Percentiles rank a stretch among this genome's conserved stretches.
Conservation (phyloP, 1,140 invertebrate species). For the Diorhabda sublineata region DNA sequence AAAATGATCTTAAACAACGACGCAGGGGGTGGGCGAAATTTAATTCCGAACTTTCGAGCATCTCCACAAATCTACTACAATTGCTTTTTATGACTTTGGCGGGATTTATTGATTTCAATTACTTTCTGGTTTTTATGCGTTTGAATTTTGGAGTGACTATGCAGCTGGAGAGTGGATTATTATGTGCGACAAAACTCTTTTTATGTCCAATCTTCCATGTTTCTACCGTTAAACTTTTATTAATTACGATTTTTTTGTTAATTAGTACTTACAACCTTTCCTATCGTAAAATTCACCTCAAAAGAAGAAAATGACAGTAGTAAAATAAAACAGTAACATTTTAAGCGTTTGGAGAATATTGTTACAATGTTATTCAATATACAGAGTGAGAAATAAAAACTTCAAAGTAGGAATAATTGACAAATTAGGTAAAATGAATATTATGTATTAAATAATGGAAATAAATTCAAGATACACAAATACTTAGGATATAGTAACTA, state of each 20-base stretch:
- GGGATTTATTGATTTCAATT: constrained; percentile 21
- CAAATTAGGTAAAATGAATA: too few species aligned
- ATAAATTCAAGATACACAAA: too few species aligned
- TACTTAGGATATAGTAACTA: too few species aligned
- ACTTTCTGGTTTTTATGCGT: background rate
- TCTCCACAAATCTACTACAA: constrained; percentile 9
- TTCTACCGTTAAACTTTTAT: too few species aligned
- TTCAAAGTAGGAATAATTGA: too few species aligned
- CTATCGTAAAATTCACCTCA: background rate
- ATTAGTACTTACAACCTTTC: too few species aligned
- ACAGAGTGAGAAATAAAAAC: background rate
- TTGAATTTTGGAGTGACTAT: background rate
- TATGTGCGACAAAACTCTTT: too few species aligned
- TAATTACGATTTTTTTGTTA: too few species aligned
- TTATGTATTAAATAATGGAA: too few species aligned
- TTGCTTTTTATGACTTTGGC: background rate
- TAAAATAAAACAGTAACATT: background rate
- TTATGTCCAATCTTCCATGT: too few species aligned
- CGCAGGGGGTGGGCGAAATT: constrained; percentile 23
- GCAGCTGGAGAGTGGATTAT: background rate
- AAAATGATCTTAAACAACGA: constrained; percentile 15
- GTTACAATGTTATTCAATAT: background rate
- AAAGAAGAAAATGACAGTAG: constrained; percentile 2
- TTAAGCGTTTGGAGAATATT: background rate
- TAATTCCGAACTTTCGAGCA: constrained; percentile 26